phyloP scores from a whole-genome alignment of 2,797 vertebrate genomes.

The Agapornis canus region DNA sequence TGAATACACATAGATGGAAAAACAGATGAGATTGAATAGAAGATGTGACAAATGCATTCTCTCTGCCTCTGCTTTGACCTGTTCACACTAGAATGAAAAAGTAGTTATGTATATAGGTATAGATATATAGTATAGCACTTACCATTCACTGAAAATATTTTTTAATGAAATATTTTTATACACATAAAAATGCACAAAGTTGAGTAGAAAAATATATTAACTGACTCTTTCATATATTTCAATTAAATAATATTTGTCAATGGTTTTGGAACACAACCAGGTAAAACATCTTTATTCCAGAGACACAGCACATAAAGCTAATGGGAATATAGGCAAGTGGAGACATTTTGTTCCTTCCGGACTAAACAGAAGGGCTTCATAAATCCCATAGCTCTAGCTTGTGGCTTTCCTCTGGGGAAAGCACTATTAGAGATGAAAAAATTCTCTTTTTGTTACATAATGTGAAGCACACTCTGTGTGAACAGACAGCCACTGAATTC shows the following conservation, averaged over 20 bases:
- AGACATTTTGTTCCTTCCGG: constrained; percentile 15
- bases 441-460: not conserved
- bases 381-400: constrained; percentile 22
- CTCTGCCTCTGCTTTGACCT: not conserved
- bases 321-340: not conserved
- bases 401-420: not conserved
- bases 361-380: not conserved
- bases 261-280: not conserved
- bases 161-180: not conserved
- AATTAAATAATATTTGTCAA: not conserved
- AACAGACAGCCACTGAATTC: constrained; percentile 30
- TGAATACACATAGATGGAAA: constrained; percentile 22
- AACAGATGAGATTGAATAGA: constrained; percentile 26
- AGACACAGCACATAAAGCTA: not conserved
- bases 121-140: not conserved
- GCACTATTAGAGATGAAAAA: not conserved
- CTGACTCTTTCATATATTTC: not conserved
- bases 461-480: not conserved
- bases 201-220: not conserved
- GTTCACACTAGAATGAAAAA: not conserved
- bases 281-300: not conserved
- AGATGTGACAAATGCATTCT: constrained; percentile 16
- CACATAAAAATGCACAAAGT: not conserved
- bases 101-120: not conserved
- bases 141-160: not conserved